phyloP scores from a whole-genome alignment of 2,797 vertebrate species.

The Onychomys torridus region DNA sequence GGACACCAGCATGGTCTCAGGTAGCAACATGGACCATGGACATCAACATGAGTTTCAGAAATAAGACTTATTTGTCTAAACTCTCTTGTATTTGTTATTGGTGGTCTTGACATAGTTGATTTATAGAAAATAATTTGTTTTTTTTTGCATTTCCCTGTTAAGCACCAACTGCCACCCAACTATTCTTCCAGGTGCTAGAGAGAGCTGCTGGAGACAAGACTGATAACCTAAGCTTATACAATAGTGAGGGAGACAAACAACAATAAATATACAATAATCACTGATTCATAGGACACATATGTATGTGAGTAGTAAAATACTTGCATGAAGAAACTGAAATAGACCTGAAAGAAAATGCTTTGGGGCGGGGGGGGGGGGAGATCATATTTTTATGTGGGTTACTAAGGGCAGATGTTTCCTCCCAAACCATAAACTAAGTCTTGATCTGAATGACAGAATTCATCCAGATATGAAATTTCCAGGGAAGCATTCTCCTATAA shows the following conservation, averaged over 20 bases:
- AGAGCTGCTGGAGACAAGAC: not conserved
- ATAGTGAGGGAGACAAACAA: not conserved
- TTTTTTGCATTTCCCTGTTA: not conserved
- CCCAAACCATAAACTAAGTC: not conserved
- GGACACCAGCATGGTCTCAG: not conserved
- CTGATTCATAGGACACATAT: not conserved
- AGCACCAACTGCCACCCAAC: not conserved
- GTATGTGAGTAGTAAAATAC: not conserved
- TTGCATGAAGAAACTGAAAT: not conserved
- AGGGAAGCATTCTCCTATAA: not conserved
- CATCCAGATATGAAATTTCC: not conserved
- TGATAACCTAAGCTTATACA: accelerated
- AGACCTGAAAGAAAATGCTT: not conserved
- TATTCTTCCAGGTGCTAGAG: not conserved
- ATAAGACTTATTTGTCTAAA: not conserved
- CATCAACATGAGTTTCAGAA: not conserved
- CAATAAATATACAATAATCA: not conserved
- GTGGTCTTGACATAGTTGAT: not conserved
- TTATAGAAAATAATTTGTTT: not conserved
- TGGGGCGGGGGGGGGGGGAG: not conserved
- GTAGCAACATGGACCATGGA: not conserved
- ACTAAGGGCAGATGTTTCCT: not conserved
- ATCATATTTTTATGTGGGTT: accelerated
- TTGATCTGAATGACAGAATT: not conserved
- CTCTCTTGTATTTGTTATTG: not conserved